Evolutionary conservation across 2,888 invertebrate species (phyloP).

Genomic region (Tenthredo notha): DNA sequence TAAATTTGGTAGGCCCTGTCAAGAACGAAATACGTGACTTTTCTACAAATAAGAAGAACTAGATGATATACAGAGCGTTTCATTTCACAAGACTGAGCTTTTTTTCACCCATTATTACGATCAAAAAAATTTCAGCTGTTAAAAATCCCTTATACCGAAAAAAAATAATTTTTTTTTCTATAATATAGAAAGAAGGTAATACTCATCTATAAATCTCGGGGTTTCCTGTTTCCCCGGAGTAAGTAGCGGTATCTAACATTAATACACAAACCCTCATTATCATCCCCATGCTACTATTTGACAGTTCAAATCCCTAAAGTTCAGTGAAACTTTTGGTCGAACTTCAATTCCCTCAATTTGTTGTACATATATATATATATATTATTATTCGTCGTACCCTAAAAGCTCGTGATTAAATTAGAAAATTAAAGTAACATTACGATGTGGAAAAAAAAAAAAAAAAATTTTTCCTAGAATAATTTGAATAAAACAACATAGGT

Average conservation of each 20-base stretch:
- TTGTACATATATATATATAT: too few species aligned
- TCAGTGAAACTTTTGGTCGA: not conserved
- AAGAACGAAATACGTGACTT: slow-evolving; percentile 45
- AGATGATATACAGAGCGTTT: slow-evolving; percentile 9
- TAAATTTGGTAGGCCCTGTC: slow-evolving; percentile 49
- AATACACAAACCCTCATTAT: not conserved
- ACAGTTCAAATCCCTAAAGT: not conserved
- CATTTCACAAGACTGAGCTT: not conserved
- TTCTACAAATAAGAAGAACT: not conserved
- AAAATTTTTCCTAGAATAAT: too few species aligned
- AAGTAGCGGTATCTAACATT: not conserved
- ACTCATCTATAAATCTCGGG: not conserved
- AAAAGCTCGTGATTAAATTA: not conserved
- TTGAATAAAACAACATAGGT: too few species aligned
- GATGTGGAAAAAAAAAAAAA: too few species aligned
- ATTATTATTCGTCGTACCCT: not conserved
- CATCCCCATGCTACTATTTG: not conserved
- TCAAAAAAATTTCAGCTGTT: not conserved
- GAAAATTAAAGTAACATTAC: not conserved
- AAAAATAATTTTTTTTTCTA: too few species aligned
- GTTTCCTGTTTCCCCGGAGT: not conserved
- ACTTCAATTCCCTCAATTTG: not conserved
- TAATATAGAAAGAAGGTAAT: too few species aligned
- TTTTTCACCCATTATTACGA: not conserved
- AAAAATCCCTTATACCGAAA: not conserved